These are phyloP conservation scores for Xylocampa areola DNA, from an alignment of 2,888 invertebrate species.

Conservation along the genomic window DNA sequence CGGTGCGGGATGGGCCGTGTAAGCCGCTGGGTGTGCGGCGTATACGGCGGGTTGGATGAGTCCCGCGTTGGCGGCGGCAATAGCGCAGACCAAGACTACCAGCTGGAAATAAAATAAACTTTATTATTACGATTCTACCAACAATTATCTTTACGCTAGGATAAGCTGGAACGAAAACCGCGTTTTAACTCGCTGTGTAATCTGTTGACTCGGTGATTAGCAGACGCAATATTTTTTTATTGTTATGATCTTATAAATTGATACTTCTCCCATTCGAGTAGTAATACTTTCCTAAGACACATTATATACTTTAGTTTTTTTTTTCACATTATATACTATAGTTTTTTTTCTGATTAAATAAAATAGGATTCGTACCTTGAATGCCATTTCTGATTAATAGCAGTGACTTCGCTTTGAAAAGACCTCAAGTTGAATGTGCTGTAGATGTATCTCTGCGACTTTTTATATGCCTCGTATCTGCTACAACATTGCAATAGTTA, in stretches of 20 bases:
- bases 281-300: too few species aligned
- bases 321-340: too few species aligned
- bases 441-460: conserved; percentile 66
- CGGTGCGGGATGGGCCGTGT: conserved; percentile 70
- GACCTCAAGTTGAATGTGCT: conserved; percentile 82
- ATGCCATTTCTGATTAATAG: conserved; percentile 77
- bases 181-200: too few species aligned
- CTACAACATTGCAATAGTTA: conserved; percentile 74
- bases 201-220: too few species aligned
- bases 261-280: too few species aligned
- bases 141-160: not conserved
- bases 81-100: conserved; percentile 75
- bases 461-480: conserved; percentile 76
- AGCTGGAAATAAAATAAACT: conserved; percentile 64
- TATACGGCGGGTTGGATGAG: conserved; percentile 71
- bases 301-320: too few species aligned
- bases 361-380: conserved; percentile 72
- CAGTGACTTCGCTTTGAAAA: conserved; percentile 77
- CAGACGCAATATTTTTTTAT: too few species aligned
- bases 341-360: not conserved
- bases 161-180: not conserved
- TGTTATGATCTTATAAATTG: too few species aligned
- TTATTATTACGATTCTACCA: not conserved
- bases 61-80: conserved; percentile 78
- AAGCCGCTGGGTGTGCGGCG: conserved; percentile 69